Evolutionary conservation across 2,113 vertebrate species (phyloP), one percentile per base, ranked within the genome.

Genomic region (Alectura lathami): DNA sequence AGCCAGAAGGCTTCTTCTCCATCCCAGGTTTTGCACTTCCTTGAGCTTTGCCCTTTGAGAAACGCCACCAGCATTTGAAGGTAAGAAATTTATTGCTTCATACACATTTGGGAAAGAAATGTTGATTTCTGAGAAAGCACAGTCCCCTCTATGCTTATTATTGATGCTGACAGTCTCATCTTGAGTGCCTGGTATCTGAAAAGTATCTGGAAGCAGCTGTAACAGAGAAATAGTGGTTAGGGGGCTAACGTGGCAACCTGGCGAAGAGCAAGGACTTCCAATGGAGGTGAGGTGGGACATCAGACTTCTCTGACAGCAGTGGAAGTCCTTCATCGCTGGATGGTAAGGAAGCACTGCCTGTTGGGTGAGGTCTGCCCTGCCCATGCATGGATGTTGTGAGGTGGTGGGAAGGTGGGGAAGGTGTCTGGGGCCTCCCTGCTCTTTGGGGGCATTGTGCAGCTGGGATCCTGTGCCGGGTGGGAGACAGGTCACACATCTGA

Each of bases 391-490:
- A 30, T 17, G 9, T 3, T 2, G 1, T 27, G 32, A 30, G 20
- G 9, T 3, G 2, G 1, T 27, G 32, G 17, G 32, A 15, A 0
- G 0, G 8, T 8, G 63, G 59, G 56, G 21, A 60, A 42, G 53
- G n/a, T 1, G 1, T 5, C 2, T 50, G 48, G 66, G 26, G 48
- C 15, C n/a, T 74, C 59, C 68, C 22, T 29, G 27, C 22, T 34
- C 64, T 42, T 56, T 57, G 64, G 9, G 40, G 74, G 24, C 1
- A 13, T 6, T n/a, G 29, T 51, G 42, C 40, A 42, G 32, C n/a
- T 13, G 75, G 59, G 68, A 56, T 48, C 54, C 73, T 77, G 63
- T 0, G 1, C 32, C 27, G 72, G 12, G 5, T 40, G 30, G 48
- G 60, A 69, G 40, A 27, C 6, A 7, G 14, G 17, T 45, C 24